Conservation (phyloP, 2,888 invertebrate genomes). For the Acleris emargana region DNA sequence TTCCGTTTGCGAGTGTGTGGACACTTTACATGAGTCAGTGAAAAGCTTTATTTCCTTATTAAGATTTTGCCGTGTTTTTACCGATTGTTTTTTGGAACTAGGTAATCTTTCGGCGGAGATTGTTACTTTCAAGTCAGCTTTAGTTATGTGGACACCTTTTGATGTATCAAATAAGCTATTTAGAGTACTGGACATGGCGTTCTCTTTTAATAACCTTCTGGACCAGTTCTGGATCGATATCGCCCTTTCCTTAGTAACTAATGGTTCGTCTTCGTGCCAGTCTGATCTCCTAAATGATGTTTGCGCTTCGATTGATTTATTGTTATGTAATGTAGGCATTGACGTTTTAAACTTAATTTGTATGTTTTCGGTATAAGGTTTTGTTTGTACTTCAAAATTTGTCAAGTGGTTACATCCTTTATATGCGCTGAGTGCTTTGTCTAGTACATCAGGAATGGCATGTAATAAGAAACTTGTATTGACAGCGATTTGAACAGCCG, state of each 20-base stretch:
- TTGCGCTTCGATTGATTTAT: conserved; percentile 13
- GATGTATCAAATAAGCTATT: conserved; percentile 45
- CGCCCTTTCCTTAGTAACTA: conserved; percentile 38
- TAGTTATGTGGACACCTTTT: background rate
- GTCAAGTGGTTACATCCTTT: conserved; percentile 7
- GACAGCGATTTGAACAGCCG: conserved; percentile 10
- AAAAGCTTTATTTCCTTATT: conserved; percentile 49
- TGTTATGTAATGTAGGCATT: background rate
- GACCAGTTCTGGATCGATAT: conserved; percentile 52
- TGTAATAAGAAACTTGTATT: conserved; percentile 18
- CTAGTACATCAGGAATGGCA: background rate
- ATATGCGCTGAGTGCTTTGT: conserved; percentile 39
- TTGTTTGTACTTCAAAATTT: conserved; percentile 31
- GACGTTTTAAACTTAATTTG: background rate
- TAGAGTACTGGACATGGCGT: conserved; percentile 49
- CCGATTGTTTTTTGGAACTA: conserved; percentile 33
- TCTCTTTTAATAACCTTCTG: conserved; percentile 48
- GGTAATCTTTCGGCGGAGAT: conserved; percentile 23
- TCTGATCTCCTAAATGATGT: conserved; percentile 1
- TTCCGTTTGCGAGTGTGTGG: conserved; percentile 59
- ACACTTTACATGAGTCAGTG: conserved; percentile 50
- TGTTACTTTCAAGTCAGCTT: conserved; percentile 20
- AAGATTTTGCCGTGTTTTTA: conserved; percentile 46
- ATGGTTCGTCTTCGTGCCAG: background rate
- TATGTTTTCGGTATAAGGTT: conserved; percentile 5